phyloP scores from a whole-genome alignment of 2,113 vertebrate genomes.

The Tenrec ecaudatus region DNA sequence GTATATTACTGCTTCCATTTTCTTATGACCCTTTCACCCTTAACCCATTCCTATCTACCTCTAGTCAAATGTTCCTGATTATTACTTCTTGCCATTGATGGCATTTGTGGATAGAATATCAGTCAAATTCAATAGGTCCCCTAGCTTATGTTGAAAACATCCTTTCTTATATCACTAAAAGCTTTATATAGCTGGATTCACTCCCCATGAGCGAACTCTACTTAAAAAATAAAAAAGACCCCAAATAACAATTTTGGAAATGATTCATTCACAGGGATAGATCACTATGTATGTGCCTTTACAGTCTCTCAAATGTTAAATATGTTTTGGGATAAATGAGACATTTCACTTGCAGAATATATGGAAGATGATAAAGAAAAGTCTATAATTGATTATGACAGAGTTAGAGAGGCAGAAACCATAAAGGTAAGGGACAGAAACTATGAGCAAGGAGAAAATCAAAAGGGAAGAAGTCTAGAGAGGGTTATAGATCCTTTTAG shows the following conservation, averaged over 20 bases:
- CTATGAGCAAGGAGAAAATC: constrained; percentile 26
- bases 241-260: not conserved
- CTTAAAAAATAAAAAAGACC: not conserved
- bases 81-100: not conserved
- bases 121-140: not conserved
- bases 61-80: not conserved
- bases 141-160: not conserved
- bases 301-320: not conserved
- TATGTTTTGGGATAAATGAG: constrained; percentile 16
- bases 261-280: not conserved
- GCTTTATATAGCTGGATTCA: not conserved
- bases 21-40: not conserved
- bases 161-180: not conserved
- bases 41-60: not conserved
- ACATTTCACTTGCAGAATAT: not conserved
- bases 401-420: not conserved
- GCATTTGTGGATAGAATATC: not conserved
- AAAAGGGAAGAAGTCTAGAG: constrained; percentile 19
- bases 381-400: not conserved
- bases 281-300: not conserved
- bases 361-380: not conserved
- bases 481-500: constrained; percentile 58
- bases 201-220: not conserved
- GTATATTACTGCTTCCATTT: not conserved
- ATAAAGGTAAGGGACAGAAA: not conserved